phyloP scores from a whole-genome alignment of 2,797 vertebrate genomes.

The Simalia tracyae region DNA sequence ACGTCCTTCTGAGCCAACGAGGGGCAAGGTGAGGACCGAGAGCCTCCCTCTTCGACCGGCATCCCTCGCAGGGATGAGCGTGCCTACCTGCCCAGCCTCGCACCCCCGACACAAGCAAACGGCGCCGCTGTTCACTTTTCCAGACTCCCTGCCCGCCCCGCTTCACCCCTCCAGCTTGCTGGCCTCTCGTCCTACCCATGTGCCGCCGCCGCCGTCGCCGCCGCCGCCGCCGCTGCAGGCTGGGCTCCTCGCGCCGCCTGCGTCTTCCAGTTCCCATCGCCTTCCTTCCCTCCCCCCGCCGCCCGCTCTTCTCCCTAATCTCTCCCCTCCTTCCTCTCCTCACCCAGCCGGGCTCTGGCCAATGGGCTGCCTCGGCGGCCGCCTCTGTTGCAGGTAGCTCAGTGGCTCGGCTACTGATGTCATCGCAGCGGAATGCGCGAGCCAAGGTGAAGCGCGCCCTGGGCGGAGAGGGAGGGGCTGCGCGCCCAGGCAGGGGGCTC shows the following conservation, averaged over 20 bases:
- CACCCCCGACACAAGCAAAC: not conserved
- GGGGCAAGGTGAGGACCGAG: not conserved
- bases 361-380: slow-evolving; percentile 27
- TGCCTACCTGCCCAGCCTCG: not conserved
- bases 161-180: not conserved
- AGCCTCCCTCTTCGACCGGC: not conserved
- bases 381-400: slow-evolving; percentile 28
- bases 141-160: not conserved
- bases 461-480: not conserved
- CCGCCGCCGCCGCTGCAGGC: slow-evolving; percentile 13
- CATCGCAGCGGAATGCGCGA: slow-evolving; percentile 30
- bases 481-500: not conserved
- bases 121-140: not conserved
- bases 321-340: slow-evolving; percentile 7
- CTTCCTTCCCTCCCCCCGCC: no score
- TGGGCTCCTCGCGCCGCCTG: slow-evolving; percentile 2
- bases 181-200: slow-evolving; percentile 21
- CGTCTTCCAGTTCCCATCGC: not conserved
- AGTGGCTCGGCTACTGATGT: slow-evolving; percentile 31
- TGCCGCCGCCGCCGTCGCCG: not conserved
- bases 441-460: slow-evolving; percentile 32
- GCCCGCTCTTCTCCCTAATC: not conserved
- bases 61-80: not conserved
- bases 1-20: not conserved
- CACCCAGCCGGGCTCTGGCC: slow-evolving; percentile 7